A percentile compares a stretch with the other conserved stretches of the same genome.
Conservation (phyloP, 2,888 invertebrate genomes). For the Phalera bucephala region DNA sequence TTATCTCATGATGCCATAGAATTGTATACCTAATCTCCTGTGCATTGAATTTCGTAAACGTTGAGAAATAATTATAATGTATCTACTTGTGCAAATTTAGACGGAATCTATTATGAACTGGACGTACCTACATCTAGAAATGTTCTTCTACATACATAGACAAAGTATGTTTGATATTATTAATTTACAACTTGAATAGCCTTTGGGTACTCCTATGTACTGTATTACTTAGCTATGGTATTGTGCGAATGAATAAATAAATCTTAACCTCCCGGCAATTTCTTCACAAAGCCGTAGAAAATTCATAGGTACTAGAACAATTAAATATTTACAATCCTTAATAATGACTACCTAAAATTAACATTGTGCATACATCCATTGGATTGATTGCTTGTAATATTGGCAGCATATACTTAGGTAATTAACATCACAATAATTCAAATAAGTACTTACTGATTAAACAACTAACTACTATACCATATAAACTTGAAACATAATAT, state of each 20-base stretch:
- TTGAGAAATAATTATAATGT: too few relatives aligned
- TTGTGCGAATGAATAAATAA: background rate
- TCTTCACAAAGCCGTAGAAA: background rate
- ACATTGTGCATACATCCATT: slow-evolving; percentile 4
- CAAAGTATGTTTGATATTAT: background rate
- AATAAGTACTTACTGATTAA: too few relatives aligned
- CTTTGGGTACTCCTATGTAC: too few relatives aligned
- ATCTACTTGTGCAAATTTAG: slow-evolving; percentile 34
- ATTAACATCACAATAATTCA: too few relatives aligned
- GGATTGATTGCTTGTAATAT: slow-evolving; percentile 4
- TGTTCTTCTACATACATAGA: background rate
- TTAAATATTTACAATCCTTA: background rate
- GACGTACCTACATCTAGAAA: slow-evolving; percentile 23
- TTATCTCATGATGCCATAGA: too few relatives aligned
- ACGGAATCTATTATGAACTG: slow-evolving; percentile 33
- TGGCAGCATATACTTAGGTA: slow-evolving; percentile 12
- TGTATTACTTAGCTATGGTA: background rate
- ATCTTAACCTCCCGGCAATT: background rate
- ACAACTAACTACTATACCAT: too few relatives aligned
- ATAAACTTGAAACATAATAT: too few relatives aligned
- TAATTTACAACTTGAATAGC: background rate
- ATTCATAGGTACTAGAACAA: background rate
- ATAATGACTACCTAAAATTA: background rate
- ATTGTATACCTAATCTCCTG: too few relatives aligned
- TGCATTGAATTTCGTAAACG: too few relatives aligned